Base-by-base conservation (phyloP, 2,888 invertebrate species). In the Erebia ligea region DNA sequence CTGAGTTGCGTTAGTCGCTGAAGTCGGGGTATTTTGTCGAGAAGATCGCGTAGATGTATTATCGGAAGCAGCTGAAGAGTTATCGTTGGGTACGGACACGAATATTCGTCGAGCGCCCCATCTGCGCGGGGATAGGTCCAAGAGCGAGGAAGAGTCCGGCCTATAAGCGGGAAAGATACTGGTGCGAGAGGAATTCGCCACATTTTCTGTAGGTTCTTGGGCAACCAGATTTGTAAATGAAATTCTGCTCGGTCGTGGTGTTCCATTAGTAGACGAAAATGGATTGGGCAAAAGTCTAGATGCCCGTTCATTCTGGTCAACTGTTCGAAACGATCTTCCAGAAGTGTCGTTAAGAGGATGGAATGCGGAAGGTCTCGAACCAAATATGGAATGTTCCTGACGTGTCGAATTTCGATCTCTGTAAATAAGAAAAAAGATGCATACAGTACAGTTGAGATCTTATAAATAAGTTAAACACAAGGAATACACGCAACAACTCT, bases 281-380 rank as follows among this genome's bases (percentile, higher is more conserved):
- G 91, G 91, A 75, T 91, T 92, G 1, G 92, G 92, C 54, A 92
- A 80, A 10, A 88, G 80, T 70, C 92, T 81, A 19, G 86, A 82
- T 1, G 84, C 81, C 52, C 87, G 84, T 76, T 89, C 89, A 69
- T 78, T 83, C 75, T 86, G 84, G 40, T 86, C 85, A n/a, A 85
- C 83, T 11, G 86, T 83, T 69, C 87, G 82, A 69, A 85, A 85
- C 3, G 87, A 80, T 56, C 89, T 79, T 19, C 86, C 82, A 3
- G 82, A 75, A n/a, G 70, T 64, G 52, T 90, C 87, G 42, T 79
- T 84, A 3, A 92, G 74, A 1, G 90, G 92, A 72, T 91, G 90
- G 76, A 92, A 93, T 52, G 92, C 92, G 8, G 92, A 93, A 9
- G 89, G 83, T 73, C 88, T 82, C 10, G 91, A 90, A 56, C 90